A percentile compares a stretch with the other conserved stretches of the same genome.
These are phyloP conservation scores for Morone chrysops DNA, from an alignment of 2,113 vertebrate species.

Conservation along the genomic window DNA sequence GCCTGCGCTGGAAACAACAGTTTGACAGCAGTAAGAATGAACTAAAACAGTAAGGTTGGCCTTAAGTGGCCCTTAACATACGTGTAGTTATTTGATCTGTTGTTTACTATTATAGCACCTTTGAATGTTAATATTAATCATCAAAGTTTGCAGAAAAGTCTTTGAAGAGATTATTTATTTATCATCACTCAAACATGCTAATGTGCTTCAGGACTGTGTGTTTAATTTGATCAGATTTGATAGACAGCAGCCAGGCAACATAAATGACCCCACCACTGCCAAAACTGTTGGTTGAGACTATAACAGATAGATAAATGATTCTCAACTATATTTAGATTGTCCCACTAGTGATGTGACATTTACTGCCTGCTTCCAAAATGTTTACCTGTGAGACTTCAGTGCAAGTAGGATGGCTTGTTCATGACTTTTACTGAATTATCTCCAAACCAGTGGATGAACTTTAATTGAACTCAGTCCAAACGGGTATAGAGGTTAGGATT, in stretches of 20 bases:
- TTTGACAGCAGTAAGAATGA: neutral
- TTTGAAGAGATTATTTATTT: neutral
- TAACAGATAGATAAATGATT: constrained; percentile 12
- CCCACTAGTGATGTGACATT: constrained; percentile 14
- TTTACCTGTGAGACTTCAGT: neutral
- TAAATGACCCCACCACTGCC: neutral
- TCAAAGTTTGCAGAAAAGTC: neutral
- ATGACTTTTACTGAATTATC: neutral
- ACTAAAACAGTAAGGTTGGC: neutral
- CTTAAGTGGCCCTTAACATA: too few species aligned
- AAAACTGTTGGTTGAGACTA: neutral
- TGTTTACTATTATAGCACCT: neutral
- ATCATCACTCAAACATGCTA: neutral
- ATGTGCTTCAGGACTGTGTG: neutral
- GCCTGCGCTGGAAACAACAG: neutral
- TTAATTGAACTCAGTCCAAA: constrained; percentile 5
- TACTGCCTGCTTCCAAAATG: neutral
- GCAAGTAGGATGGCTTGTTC: neutral
- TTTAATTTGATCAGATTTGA: neutral
- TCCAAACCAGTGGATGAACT: constrained; percentile 32
- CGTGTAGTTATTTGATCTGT: neutral
- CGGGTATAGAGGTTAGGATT: constrained; percentile 24
- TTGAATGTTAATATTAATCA: neutral
- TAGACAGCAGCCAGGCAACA: neutral
- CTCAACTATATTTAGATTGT: constrained; percentile 27